These are phyloP conservation scores for Leucopsar rothschildi DNA, from an alignment of 2,113 vertebrate species.

Conservation along the genomic window DNA sequence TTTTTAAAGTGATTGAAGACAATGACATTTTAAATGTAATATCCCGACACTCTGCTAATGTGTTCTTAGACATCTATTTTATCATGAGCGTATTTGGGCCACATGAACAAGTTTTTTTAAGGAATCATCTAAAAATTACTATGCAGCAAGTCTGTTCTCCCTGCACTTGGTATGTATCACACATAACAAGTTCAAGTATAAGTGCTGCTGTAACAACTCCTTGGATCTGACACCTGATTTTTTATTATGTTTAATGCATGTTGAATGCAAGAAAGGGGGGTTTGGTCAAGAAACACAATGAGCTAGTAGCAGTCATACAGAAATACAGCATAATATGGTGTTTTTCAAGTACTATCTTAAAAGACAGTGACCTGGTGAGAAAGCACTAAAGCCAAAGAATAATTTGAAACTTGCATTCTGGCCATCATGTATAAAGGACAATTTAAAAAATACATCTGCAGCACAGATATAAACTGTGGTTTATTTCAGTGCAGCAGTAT, in stretches of 20 bases:
- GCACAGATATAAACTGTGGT: not conserved
- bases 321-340: not conserved
- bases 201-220: not conserved
- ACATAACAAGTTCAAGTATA: not conserved
- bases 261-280: not conserved
- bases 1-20: conserved; percentile 12
- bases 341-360: not conserved
- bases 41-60: not conserved
- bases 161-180: not conserved
- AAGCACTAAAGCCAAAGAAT: not conserved
- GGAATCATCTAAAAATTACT: not conserved
- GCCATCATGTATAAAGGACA: not conserved
- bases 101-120: not conserved
- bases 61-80: conserved; percentile 14
- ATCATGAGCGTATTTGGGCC: not conserved
- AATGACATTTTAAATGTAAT: conserved; percentile 9
- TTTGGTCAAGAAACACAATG: not conserved
- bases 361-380: not conserved
- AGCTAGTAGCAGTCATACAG: not conserved
- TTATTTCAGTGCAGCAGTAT: not conserved
- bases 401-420: not conserved
- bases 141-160: conserved; percentile 7
- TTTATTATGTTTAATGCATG: not conserved
- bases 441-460: not conserved
- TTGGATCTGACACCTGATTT: not conserved